Evolutionary conservation across 2,113 vertebrate genomes (phyloP), one percentile per base, ranked within the genome.

Genomic region (Mirza zaza): DNA sequence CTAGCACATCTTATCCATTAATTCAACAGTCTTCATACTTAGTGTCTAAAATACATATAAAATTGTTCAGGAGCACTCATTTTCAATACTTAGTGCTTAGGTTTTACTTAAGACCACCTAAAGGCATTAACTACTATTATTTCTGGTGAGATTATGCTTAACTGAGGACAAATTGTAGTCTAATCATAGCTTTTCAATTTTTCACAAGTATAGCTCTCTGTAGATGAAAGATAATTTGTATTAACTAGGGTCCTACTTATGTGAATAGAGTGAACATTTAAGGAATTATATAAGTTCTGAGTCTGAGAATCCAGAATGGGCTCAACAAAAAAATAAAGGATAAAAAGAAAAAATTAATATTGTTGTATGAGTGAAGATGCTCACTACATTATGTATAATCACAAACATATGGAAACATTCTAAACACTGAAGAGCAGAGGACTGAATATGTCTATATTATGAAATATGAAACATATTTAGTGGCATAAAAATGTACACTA

Each of bases 161-260:
- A 87, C 39, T 36, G 32, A 95, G 55, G 63, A 87, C 91, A 97
- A 95, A 75, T 18, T 80, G 13, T 27, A 93, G 81, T 50, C 36
- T 80, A 97, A 92, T 95, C 87, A 73, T 34, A 92, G 68, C 34
- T 79, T 70, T 93, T 73, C 34, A 85, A 48, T 97, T 92, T 96
- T 96, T 36, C 42, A 75, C 45, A 95, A 96, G 82, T 80, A 79
- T 6, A 91, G 32, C 7, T 42, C 32, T 81, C 32, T 79, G 12
- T 63, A 80, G 48, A 89, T 90, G 25, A 96, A 90, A 86, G 75
- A 91, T 91, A 91, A 96, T 70, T 96, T 87, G 39, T 88, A 61
- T 82, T 93, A 98, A 86, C 82, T 86, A 94, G 75, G 48, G 8
- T 68, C 55, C 5, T 55, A 76, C 1, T 80, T 93, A 79, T 55